Evolutionary conservation across 2,888 invertebrate species (phyloP).

Genomic region (Torymus auratus): DNA sequence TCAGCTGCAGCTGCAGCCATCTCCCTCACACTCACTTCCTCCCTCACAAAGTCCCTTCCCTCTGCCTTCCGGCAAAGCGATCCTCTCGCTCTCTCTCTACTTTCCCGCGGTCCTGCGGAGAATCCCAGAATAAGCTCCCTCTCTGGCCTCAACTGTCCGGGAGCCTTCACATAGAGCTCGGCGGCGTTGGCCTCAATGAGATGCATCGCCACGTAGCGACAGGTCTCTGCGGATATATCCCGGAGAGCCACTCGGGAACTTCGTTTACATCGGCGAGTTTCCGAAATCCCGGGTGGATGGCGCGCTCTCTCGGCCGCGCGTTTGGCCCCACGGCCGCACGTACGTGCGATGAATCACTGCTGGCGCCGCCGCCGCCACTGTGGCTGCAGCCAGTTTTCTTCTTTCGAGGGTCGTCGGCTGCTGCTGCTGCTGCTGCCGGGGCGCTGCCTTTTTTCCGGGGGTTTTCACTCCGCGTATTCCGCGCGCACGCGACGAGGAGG

Average conservation of each 20-base stretch:
- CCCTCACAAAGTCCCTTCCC: too few species aligned
- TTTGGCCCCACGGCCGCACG: slow-evolving; percentile 61
- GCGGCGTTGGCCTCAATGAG: slow-evolving; percentile 63
- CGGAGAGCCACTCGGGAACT: slow-evolving; percentile 62
- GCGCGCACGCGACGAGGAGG: too few species aligned
- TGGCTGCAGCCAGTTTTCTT: slow-evolving; percentile 33
- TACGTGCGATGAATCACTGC: slow-evolving; percentile 67
- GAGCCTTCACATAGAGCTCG: too few species aligned
- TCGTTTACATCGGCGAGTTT: slow-evolving; percentile 65
- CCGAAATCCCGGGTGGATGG: slow-evolving; percentile 65
- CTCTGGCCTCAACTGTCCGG: slow-evolving; percentile 57
- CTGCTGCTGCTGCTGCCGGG: not conserved
- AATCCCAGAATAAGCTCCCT: slow-evolving; percentile 39
- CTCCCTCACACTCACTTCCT: too few species aligned
- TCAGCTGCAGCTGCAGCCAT: too few species aligned
- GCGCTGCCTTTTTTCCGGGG: not conserved
- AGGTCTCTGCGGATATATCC: slow-evolving; percentile 62
- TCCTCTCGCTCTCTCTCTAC: too few species aligned
- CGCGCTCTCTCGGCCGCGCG: slow-evolving; percentile 58
- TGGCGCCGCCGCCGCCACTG: slow-evolving; percentile 23
- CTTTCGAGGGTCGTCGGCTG: not conserved
- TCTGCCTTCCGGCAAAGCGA: too few species aligned
- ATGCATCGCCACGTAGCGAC: slow-evolving; percentile 68
- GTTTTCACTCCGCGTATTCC: slow-evolving; percentile 5
- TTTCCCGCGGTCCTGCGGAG: slow-evolving; percentile 2